Conservation (phyloP, 2,113 vertebrate genomes). For the Dryoscopus gambensis region DNA sequence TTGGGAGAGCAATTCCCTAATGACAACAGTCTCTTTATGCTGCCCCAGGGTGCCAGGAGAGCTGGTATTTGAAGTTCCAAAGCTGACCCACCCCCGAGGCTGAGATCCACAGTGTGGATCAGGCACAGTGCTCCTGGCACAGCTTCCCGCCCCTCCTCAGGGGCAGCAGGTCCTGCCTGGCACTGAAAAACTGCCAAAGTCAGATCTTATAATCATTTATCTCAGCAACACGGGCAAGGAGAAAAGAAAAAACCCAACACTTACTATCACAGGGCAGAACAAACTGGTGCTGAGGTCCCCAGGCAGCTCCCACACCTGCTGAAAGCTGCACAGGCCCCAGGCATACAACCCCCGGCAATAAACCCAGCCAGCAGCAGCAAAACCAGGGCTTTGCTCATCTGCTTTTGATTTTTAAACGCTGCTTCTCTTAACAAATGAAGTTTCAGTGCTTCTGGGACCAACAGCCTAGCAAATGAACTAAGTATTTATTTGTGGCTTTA, state of each 20-base stretch:
- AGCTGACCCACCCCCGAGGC: background rate
- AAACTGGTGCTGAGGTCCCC: background rate
- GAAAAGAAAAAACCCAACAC: background rate
- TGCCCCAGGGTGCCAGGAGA: background rate
- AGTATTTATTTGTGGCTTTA: constrained; percentile 52
- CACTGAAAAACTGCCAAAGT: background rate
- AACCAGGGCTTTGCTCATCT: background rate
- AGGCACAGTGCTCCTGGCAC: background rate
- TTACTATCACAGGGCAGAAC: background rate
- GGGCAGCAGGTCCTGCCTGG: background rate
- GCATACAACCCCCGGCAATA: background rate
- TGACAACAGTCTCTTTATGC: background rate
- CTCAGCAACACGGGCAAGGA: background rate
- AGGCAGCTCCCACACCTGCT: background rate
- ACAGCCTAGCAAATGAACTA: constrained; percentile 28
- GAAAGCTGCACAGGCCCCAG: background rate
- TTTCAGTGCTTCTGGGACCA: constrained; percentile 34
- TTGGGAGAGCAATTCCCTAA: background rate
- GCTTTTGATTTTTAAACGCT: background rate
- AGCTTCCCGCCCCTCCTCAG: background rate
- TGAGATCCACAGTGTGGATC: background rate
- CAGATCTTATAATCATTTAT: background rate
- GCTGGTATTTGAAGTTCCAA: background rate
- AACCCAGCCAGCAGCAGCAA: background rate
- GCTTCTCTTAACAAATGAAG: constrained; percentile 13